Conservation (phyloP, 1,140 invertebrate genomes). For the Drosophila simulans region DNA sequence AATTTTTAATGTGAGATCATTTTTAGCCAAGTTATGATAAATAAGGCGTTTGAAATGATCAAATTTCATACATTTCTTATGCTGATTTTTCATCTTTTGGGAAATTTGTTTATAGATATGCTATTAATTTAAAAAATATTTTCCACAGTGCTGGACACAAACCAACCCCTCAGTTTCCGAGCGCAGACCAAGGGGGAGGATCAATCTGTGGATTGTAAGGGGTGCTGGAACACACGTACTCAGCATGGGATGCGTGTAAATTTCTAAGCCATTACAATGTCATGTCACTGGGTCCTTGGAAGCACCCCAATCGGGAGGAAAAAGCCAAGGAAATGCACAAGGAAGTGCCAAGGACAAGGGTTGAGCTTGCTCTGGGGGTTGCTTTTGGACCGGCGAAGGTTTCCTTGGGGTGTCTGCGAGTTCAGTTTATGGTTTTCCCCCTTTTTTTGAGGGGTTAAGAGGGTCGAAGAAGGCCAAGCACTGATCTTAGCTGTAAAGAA, state of each 20-base stretch:
- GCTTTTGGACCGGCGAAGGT: slow-evolving; percentile 32
- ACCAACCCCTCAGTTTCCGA: slow-evolving; percentile 52
- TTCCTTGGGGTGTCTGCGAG: slow-evolving; percentile 28
- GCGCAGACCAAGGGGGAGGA: slow-evolving; percentile 31
- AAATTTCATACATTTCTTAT: too few species aligned
- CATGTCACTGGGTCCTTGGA: slow-evolving; percentile 80
- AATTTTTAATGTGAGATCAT: too few species aligned
- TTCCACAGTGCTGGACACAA: slow-evolving; percentile 40
- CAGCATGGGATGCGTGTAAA: slow-evolving; percentile 73
- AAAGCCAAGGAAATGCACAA: slow-evolving; percentile 62
- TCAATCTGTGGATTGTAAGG: slow-evolving; percentile 51
- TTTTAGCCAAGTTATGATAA: too few species aligned
- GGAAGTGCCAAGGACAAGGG: slow-evolving; percentile 70
- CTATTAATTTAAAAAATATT: background rate
- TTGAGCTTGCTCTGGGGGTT: slow-evolving; percentile 62
- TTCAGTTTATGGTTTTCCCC: slow-evolving; percentile 7
- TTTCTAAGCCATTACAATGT: slow-evolving; percentile 79
- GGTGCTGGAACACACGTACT: slow-evolving; percentile 44
- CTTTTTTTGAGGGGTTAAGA: slow-evolving; percentile 18
- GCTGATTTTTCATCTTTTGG: too few species aligned
- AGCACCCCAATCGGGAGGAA: slow-evolving; percentile 62
- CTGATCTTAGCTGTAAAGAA: background rate
- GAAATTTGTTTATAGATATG: too few species aligned
- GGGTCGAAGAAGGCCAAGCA: background rate
- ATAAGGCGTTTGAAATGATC: too few species aligned